A percentile compares a stretch with the other conserved stretches of the same genome.
phyloP scores from a whole-genome alignment of 2,888 invertebrate species.

The Meloe dianella region DNA sequence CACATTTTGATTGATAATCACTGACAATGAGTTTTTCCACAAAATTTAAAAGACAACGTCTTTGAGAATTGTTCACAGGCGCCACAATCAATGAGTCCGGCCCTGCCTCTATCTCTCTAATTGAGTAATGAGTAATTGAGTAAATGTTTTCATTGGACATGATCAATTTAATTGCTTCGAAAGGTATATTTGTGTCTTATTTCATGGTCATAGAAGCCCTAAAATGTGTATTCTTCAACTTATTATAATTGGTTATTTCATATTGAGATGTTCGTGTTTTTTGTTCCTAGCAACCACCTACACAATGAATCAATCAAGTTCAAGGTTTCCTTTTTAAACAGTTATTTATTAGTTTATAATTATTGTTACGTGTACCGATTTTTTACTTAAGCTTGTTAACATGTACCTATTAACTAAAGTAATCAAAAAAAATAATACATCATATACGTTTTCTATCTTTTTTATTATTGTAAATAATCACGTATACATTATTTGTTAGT shows the following conservation, averaged over 20 bases:
- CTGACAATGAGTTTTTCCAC: too few species aligned
- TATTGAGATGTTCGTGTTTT: background rate
- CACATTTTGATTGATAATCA: too few species aligned
- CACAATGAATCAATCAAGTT: background rate
- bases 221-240: background rate
- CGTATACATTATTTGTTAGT: background rate
- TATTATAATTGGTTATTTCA: background rate
- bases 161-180: background rate
- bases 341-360: too few species aligned
- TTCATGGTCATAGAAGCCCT: constrained; percentile 25
- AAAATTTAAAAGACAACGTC: too few species aligned
- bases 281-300: background rate
- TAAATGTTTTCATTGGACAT: background rate
- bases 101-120: too few species aligned
- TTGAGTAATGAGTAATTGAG: too few species aligned
- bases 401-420: too few species aligned
- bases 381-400: too few species aligned
- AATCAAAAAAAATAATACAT: too few species aligned
- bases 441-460: too few species aligned
- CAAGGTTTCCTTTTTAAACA: background rate
- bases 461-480: background rate
- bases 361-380: background rate
- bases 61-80: too few species aligned
- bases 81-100: too few species aligned
- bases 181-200: constrained; percentile 19